Evolutionary conservation across 2,888 invertebrate species (phyloP).

Genomic region (Incurvaria masculella): DNA sequence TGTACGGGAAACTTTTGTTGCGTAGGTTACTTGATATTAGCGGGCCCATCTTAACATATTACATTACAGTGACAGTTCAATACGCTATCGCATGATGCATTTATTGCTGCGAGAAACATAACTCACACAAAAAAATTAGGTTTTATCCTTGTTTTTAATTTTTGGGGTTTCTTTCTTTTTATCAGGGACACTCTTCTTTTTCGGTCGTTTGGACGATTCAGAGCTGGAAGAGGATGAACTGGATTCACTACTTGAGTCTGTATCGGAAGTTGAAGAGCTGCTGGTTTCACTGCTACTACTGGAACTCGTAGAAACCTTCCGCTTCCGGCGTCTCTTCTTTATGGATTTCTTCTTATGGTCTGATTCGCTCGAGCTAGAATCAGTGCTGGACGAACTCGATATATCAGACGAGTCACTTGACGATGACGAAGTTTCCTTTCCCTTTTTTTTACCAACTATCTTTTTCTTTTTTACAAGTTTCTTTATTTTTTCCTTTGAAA

Average conservation of each 20-base stretch:
- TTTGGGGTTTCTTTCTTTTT: neutral
- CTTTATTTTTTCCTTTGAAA: conserved; percentile 21
- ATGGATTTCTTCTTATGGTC: conserved; percentile 28
- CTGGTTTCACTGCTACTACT: conserved; percentile 28
- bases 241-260: conserved; percentile 28
- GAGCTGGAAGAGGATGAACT: neutral
- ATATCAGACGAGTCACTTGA: conserved; percentile 34
- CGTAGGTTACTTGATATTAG: too few relatives aligned
- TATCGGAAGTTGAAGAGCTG: conserved; percentile 29
- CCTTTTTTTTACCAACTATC: conserved; percentile 22
- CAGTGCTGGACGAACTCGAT: conserved; percentile 34
- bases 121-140: too few relatives aligned
- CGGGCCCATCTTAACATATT: too few relatives aligned
- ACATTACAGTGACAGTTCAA: too few relatives aligned
- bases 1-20: too few relatives aligned
- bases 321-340: conserved; percentile 27
- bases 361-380: conserved; percentile 29
- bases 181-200: neutral
- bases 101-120: too few relatives aligned
- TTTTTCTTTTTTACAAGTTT: conserved; percentile 17
- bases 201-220: neutral
- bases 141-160: neutral
- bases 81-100: too few relatives aligned
- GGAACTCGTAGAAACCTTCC: conserved; percentile 35
- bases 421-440: conserved; percentile 31